Conservation (phyloP, 2,888 invertebrate species). For the Synanthedon andrenaeformis region DNA sequence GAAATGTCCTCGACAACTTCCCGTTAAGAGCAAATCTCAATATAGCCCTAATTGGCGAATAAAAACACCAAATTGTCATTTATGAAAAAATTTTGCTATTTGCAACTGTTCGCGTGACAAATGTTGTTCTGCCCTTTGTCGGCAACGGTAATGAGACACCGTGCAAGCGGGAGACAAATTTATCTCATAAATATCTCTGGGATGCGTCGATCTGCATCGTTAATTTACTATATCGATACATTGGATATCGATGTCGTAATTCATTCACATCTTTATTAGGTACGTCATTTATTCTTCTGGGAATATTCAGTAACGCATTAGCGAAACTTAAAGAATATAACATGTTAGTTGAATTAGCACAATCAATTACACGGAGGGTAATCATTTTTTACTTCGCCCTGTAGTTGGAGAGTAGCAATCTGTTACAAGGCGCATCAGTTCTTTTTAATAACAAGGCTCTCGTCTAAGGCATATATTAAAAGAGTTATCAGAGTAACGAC, state of each 20-base stretch:
- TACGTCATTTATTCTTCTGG: constrained; percentile 30
- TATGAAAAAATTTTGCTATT: constrained; percentile 45
- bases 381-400: background rate
- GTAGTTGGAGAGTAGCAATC: background rate
- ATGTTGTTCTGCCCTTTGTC: constrained; percentile 52
- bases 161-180: constrained; percentile 55
- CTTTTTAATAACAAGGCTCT: background rate
- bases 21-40: background rate
- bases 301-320: background rate
- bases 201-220: constrained; percentile 56
- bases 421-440: background rate
- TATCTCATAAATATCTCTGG: constrained; percentile 57
- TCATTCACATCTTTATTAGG: constrained; percentile 50
- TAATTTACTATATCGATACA: constrained; percentile 37
- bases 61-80: background rate
- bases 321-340: background rate
- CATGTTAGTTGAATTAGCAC: background rate
- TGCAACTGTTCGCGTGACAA: constrained; percentile 57
- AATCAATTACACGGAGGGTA: background rate
- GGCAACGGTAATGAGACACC: constrained; percentile 56
- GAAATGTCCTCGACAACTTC: background rate
- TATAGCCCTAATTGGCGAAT: background rate
- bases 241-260: constrained; percentile 52
- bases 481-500: constrained; percentile 9
- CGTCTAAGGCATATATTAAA: background rate